Evolutionary conservation across 2,797 vertebrate species (phyloP), one percentile per base, ranked within the genome.

Genomic region (Novumbra hubbsi): DNA sequence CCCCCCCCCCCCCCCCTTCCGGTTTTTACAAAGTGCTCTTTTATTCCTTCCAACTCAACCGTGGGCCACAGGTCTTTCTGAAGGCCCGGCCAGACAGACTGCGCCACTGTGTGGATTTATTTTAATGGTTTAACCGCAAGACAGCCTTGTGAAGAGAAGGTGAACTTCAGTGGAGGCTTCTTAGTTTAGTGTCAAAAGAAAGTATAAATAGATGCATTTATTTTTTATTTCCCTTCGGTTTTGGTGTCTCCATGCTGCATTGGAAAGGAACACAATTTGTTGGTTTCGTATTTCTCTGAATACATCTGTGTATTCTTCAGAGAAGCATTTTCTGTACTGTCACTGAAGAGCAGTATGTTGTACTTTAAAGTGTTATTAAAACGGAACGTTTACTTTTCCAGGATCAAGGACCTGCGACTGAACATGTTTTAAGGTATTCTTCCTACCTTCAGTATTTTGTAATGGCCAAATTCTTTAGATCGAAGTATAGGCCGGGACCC

Each of bases 21-120:
- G 50, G 19, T 45, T 72, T 75, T 81, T 73, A 85, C 82, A 81
- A 89, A 91, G 89, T 91, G 89, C 72, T 84, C 88, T 90, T 90
- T 77, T 82, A 86, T 82, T 75, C 81, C 85, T 83, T 82, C 81
- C 72, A 60, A 60, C 55, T 24, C 0, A 82, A 69, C 79, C 68
- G 67, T 72, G 69, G 71, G 76, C 1, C 71, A 48, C 32, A 45
- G 41, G 32, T 52, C 48, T 75, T 82, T 76, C 71, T 52, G 49
- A 57, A 21, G 38, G 73, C 73, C 68, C 64, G 78, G 72, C 72
- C 70, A 67, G 78, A 76, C 68, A 75, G 77, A 73, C 62, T 75
- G 76, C 67, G 75, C 70, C 41, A 62, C 74, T 32, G 55, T 65
- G 52, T 76, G 77, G 69, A 74, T 76, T 84, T 77, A 75, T 74